phyloP scores from a whole-genome alignment of 2,888 invertebrate genomes.

The Isoperla grammatica region DNA sequence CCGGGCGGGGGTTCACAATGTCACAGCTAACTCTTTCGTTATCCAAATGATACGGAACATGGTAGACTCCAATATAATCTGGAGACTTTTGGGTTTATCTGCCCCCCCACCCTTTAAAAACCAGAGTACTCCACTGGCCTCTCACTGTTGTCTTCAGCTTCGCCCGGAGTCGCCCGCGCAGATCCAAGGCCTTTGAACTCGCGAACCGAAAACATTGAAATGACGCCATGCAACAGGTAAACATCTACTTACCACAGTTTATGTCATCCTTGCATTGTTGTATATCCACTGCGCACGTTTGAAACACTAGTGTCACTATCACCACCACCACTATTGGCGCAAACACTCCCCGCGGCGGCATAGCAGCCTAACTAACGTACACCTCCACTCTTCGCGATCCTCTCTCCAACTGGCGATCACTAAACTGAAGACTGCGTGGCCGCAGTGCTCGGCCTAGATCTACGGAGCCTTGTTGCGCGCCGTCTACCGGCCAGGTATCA shows the following conservation, averaged over 20 bases:
- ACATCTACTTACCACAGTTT: slow-evolving; percentile 6
- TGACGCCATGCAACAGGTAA: neutral
- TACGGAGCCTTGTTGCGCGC: neutral
- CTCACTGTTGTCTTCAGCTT: neutral
- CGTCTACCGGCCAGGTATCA: neutral
- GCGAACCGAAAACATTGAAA: neutral
- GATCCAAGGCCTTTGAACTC: neutral
- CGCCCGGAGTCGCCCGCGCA: neutral
- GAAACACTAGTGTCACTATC: slow-evolving; percentile 2
- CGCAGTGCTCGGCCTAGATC: neutral
- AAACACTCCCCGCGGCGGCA: neutral
- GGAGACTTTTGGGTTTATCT: too few species aligned
- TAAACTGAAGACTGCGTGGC: neutral
- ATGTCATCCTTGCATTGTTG: slow-evolving; percentile 11
- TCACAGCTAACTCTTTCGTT: too few species aligned
- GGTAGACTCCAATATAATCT: too few species aligned
- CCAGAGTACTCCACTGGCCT: neutral
- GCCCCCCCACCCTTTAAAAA: too few species aligned
- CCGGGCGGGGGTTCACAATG: too few species aligned
- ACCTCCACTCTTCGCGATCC: slow-evolving; percentile 2
- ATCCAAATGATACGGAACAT: too few species aligned
- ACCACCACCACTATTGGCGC: slow-evolving; percentile 3
- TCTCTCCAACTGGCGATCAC: slow-evolving; percentile 14
- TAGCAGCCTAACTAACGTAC: neutral
- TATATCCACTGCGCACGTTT: neutral